Evolutionary conservation across 2,888 invertebrate species (phyloP).

Genomic region (Schrankia costaestrigalis): DNA sequence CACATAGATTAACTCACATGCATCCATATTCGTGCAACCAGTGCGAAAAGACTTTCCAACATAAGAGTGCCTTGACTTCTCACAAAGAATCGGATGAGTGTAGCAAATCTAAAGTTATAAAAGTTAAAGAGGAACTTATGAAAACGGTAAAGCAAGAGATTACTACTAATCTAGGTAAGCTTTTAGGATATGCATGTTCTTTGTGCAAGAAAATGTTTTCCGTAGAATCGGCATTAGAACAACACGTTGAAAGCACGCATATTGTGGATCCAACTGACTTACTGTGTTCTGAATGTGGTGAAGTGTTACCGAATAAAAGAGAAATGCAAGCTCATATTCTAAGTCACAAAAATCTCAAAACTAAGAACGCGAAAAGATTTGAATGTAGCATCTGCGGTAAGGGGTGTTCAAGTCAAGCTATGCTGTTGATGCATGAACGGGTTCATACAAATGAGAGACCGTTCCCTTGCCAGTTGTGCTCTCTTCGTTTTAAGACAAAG

Average conservation of each 20-base stretch:
- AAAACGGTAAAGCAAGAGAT: conserved; percentile 69
- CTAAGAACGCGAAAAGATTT: conserved; percentile 57
- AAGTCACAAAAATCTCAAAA: conserved; percentile 49
- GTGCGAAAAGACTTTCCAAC: conserved; percentile 61
- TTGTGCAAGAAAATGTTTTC: conserved; percentile 75
- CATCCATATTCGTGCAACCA: conserved; percentile 58
- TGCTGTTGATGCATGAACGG: conserved; percentile 74
- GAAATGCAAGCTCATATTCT: conserved; percentile 57
- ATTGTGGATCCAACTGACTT: conserved; percentile 56
- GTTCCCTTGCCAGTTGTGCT: conserved; percentile 67
- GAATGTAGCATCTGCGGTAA: conserved; percentile 69
- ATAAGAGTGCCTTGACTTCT: conserved; percentile 39
- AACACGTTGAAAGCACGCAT: conserved; percentile 66
- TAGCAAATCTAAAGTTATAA: conserved; percentile 49
- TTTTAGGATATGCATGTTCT: conserved; percentile 68
- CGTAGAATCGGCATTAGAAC: conserved; percentile 64
- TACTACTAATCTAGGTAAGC: conserved; percentile 61
- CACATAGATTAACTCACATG: conserved; percentile 67
- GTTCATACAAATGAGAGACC: conserved; percentile 76
- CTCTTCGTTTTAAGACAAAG: conserved; percentile 71
- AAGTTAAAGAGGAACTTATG: conserved; percentile 66
- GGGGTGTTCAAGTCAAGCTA: conserved; percentile 71
- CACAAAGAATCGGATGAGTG: conserved; percentile 58
- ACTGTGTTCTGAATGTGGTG: conserved; percentile 63
- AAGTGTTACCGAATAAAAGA: conserved; percentile 54